phyloP scores from a whole-genome alignment of 37 sponge, comb jelly and placozoan species.

The Diacarnus erythraeanus region DNA sequence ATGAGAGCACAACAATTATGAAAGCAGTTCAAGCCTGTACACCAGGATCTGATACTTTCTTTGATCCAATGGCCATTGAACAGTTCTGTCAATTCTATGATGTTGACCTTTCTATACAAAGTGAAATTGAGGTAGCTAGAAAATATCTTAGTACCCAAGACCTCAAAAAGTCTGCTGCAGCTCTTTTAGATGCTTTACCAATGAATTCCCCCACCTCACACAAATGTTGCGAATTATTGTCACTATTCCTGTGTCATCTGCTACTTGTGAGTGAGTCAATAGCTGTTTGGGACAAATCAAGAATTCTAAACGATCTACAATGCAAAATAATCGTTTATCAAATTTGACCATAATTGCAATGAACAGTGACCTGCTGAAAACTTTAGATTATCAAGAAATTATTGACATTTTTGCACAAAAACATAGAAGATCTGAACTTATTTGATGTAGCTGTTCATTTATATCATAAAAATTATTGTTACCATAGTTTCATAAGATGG shows the following conservation, averaged over 20 bases:
- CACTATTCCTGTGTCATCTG: slow-evolving; percentile 28
- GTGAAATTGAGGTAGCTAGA: slow-evolving; percentile 22
- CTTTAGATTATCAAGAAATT: slow-evolving; percentile 5
- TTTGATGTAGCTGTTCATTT: slow-evolving; percentile 2
- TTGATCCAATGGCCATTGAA: background rate
- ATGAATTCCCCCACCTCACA: slow-evolving; percentile 15
- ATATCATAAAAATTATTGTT: background rate
- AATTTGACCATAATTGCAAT: slow-evolving; percentile 19
- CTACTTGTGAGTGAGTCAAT: slow-evolving; percentile 39
- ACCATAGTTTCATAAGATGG: background rate
- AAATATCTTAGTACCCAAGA: too few relatives aligned
- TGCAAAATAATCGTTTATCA: slow-evolving; percentile 5
- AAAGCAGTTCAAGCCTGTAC: slow-evolving; percentile 20
- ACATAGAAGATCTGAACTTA: slow-evolving; percentile 17
- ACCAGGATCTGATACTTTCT: background rate
- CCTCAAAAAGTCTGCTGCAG: slow-evolving; percentile 2
- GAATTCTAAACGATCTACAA: slow-evolving; percentile 14
- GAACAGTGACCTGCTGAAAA: slow-evolving; percentile 11
- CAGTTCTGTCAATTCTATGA: slow-evolving; percentile 1
- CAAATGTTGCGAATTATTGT: slow-evolving; percentile 7
- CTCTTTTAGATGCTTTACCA: slow-evolving; percentile 17
- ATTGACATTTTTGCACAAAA: slow-evolving; percentile 16
- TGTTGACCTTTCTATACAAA: slow-evolving; percentile 4
- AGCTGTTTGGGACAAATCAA: slow-evolving; percentile 32
- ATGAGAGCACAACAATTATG: slow-evolving; percentile 8